phyloP scores from a whole-genome alignment of 2,888 invertebrate species.

The Chironomus tentans region DNA sequence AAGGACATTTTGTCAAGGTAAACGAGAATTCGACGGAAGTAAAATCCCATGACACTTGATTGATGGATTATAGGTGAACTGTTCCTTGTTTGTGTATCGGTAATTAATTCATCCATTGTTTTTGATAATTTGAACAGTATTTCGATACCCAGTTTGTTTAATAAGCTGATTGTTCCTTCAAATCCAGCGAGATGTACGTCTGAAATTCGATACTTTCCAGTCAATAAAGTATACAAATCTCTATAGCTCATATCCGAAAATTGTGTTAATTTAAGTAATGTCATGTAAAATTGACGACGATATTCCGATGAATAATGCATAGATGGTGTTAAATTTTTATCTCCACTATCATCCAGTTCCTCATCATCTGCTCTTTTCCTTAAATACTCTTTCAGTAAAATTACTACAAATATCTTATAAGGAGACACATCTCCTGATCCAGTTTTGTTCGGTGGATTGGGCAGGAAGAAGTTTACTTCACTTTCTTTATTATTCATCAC shows the following conservation, averaged over 20 bases:
- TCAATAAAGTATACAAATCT: constrained; percentile 55
- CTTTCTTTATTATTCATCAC: background rate
- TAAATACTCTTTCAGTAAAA: constrained; percentile 67
- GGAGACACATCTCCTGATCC: constrained; percentile 54
- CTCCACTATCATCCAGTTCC: constrained; percentile 32
- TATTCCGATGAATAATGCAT: constrained; percentile 46
- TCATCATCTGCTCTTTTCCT: constrained; percentile 38
- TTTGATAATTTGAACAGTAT: constrained; percentile 54
- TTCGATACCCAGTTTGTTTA: constrained; percentile 48
- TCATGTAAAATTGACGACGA: constrained; percentile 69
- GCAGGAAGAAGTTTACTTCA: constrained; percentile 15
- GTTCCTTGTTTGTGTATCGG: constrained; percentile 38
- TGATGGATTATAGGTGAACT: constrained; percentile 37
- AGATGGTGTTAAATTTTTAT: constrained; percentile 31
- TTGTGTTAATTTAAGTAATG: constrained; percentile 67
- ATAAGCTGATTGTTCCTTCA: constrained; percentile 48
- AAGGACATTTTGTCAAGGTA: constrained; percentile 77
- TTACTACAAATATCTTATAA: constrained; percentile 68
- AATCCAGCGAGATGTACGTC: constrained; percentile 43
- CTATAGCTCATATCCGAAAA: constrained; percentile 68
- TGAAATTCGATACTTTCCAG: constrained; percentile 33
- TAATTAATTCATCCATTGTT: constrained; percentile 51
- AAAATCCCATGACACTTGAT: constrained; percentile 55
- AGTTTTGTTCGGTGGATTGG: constrained; percentile 30
- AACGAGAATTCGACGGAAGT: constrained; percentile 69